Evolutionary conservation across 2,888 invertebrate species (phyloP), one percentile per base, ranked within the genome.

Genomic region (Chouioia cunea): DNA sequence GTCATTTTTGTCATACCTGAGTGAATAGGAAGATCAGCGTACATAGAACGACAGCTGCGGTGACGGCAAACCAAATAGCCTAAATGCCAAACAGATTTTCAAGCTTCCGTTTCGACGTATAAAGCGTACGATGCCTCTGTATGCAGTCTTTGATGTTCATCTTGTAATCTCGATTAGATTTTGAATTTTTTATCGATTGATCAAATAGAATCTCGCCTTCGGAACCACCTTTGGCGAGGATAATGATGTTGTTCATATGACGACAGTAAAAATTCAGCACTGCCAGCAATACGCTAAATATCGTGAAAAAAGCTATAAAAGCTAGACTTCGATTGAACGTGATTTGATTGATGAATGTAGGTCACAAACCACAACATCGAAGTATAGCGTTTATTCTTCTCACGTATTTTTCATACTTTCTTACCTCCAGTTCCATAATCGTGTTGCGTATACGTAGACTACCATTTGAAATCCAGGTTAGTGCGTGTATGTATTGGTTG

Each of bases 1-100:
- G n/a, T n/a, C n/a, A n/a, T n/a, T n/a, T n/a, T 16, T 12, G 16
- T 20, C 4, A 36, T 64, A 70, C 64, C 47, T 58, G 23, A 10
- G 46, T 36, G 18, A 73, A 68, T 67, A 80, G 78, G 54, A 78
- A 82, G 20, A 81, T 75, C 20, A 77, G 44, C 0, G 75, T 64
- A 63, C 80, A 81, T 43, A 80, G 71, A 0, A 77, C 71, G 3
- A 78, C 20, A 2, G 78, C 77, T 50, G 76, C 79, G 0, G 76
- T 75, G 8, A 75, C 36, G 0, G 77, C 54, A 63, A 77, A 74
- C 70, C 77, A 77, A 6, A 81, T 15, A 0, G 79, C 65, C 14
- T 79, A 65, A 0, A 78, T 73, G 0, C 79, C 80, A 64, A 78
- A 80, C 46, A 79, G 71, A 2, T 67, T 59, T 58, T 80, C 73